Base-by-base conservation (phyloP, 1,140 invertebrate species). In the Rhagoletis pomonella region DNA sequence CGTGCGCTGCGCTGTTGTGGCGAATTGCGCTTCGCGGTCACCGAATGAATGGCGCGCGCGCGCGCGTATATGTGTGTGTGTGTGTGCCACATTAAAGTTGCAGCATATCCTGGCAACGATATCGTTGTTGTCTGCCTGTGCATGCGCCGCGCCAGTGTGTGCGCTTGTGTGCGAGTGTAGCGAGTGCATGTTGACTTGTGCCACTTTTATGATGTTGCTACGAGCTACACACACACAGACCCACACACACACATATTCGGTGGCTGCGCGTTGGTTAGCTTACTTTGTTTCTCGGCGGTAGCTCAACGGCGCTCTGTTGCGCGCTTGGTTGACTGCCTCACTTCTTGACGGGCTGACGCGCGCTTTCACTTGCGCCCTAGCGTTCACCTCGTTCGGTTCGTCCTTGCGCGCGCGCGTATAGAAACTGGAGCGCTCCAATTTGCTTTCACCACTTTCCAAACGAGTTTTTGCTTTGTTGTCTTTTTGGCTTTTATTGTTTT, bases 341-440 rank as follows among this genome's bases (percentile, higher is more conserved):
- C 50, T 81, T 50, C 19, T n/a, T 55, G 50, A 29, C 50, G 50
- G 3, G 6, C n/a, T 55, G 47, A 50, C 9, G n/a, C 5, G 17
- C 47, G n/a, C 47, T 81, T 81, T 19, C 73, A 81, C 73, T 50
- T n/a, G 17, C 7, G 47, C 14, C 44, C n/a, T 81, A 62, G 60
- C 60, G 60, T n/a, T 17, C n/a, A 62, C 60, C 60, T 62, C 12
- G 60, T 62, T 62, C 60, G n/a, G 47, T n/a, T 50, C 47, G 73
- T 81, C 73, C 73, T 58, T 81, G 73, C 19, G 29, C 6, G 47
- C 73, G 19, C 9, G n/a, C 29, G 29, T 29, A 29, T 81, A n/a
- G 5, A 81, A 81, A 58, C 10, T 81, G 17, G 50, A 58, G 9
- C 50, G 73, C 50, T 81, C 73, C 73, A 81, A 81, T 81, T 81